These are phyloP conservation scores for Drosophila prosaltans DNA, from an alignment of 1,140 invertebrate genomes.

Conservation along the genomic window DNA sequence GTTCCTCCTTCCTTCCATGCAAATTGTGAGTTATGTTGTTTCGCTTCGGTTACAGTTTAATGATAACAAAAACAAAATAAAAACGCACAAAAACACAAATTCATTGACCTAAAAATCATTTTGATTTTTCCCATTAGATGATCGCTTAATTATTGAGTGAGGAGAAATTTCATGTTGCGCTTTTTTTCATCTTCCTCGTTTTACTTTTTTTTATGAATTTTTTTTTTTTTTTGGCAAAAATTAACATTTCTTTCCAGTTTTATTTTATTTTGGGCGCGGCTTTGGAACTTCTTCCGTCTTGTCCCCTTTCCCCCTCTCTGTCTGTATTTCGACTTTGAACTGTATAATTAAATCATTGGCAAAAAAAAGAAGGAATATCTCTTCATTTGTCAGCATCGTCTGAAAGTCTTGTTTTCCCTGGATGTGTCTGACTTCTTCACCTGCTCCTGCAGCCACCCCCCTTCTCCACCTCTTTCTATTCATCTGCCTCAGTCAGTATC, in stretches of 20 bases:
- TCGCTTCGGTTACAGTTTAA: slow-evolving; percentile 76
- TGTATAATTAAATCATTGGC: slow-evolving; percentile 62
- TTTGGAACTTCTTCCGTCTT: not conserved
- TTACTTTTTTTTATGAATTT: slow-evolving; percentile 31
- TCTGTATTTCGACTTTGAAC: slow-evolving; percentile 21
- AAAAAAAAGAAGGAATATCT: slow-evolving; percentile 52
- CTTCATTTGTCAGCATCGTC: slow-evolving; percentile 68
- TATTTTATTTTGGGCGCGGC: slow-evolving; percentile 30
- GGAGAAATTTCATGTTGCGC: slow-evolving; percentile 37
- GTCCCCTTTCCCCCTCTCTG: not conserved
- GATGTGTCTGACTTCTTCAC: not conserved
- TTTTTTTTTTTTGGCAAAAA: slow-evolving; percentile 35
- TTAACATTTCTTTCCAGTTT: slow-evolving; percentile 41
- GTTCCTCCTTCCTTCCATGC: slow-evolving; percentile 70
- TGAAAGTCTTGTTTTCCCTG: slow-evolving; percentile 15
- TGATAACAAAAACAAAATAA: slow-evolving; percentile 55
- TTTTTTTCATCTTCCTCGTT: too few species aligned
- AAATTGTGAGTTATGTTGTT: slow-evolving; percentile 74
- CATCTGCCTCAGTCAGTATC: not conserved
- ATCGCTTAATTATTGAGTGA: slow-evolving; percentile 54
- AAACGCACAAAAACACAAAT: slow-evolving; percentile 18
- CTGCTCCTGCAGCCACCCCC: not conserved
- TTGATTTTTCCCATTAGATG: slow-evolving; percentile 53
- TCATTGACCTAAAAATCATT: slow-evolving; percentile 72
- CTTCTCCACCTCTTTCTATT: not conserved